Conservation (phyloP, 2,113 vertebrate genomes). For the Cryptomyrus ogoouensis region DNA sequence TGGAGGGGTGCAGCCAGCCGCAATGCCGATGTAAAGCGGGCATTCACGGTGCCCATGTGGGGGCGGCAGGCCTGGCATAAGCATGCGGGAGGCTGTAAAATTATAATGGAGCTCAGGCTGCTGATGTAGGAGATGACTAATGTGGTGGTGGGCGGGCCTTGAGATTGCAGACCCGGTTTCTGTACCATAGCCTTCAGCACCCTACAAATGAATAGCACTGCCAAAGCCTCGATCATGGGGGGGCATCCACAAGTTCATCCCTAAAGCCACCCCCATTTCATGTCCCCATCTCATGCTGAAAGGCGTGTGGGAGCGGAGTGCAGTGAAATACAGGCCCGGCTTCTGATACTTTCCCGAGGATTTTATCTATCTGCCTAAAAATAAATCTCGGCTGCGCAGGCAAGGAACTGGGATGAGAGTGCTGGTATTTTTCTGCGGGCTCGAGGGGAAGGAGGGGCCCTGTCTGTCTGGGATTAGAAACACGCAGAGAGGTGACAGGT, state of each 20-base stretch:
- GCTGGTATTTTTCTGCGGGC: not conserved
- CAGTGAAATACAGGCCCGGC: not conserved
- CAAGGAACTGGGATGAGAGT: not conserved
- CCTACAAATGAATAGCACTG: not conserved
- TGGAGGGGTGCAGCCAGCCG: not conserved
- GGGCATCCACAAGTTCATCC: not conserved
- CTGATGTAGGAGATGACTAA: constrained; percentile 12
- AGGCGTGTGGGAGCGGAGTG: not conserved
- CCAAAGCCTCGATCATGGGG: not conserved
- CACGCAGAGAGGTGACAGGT: not conserved
- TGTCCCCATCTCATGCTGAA: not conserved
- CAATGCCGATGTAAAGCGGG: not conserved
- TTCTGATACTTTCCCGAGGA: not conserved
- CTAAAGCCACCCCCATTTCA: not conserved
- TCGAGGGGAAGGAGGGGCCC: not conserved
- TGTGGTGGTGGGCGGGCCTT: not conserved
- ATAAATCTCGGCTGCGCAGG: not conserved
- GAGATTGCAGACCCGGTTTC: not conserved
- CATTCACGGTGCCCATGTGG: not conserved
- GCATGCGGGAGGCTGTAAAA: not conserved
- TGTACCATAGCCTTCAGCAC: not conserved
- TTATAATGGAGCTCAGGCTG: not conserved
- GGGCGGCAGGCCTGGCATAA: not conserved
- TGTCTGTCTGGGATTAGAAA: not conserved
- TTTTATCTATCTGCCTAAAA: constrained; percentile 2